Evolutionary conservation across 2,888 invertebrate species (phyloP).

Genomic region (Microplitis manilae): DNA sequence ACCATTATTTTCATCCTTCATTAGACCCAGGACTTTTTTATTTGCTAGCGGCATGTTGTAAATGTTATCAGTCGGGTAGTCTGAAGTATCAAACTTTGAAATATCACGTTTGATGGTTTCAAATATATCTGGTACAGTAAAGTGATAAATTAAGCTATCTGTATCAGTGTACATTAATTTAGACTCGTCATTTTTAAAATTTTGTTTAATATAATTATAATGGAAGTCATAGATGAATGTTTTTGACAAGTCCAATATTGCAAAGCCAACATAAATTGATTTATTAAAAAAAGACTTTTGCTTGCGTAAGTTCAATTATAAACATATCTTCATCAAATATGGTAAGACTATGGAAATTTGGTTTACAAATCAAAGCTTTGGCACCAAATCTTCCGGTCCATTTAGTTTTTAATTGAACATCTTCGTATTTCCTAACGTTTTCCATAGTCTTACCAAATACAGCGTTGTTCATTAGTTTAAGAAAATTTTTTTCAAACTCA

Average conservation of each 20-base stretch:
- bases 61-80: slow-evolving; percentile 37
- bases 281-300: slow-evolving; percentile 43
- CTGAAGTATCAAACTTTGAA: slow-evolving; percentile 58
- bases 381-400: no score
- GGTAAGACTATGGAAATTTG: slow-evolving; percentile 57
- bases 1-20: slow-evolving; percentile 42
- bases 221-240: slow-evolving; percentile 48
- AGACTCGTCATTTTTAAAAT: slow-evolving; percentile 25
- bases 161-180: slow-evolving; percentile 43
- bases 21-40: slow-evolving; percentile 34
- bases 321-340: slow-evolving; percentile 63
- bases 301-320: slow-evolving; percentile 57
- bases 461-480: slow-evolving; percentile 37
- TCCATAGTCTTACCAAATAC: slow-evolving; percentile 37
- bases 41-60: slow-evolving; percentile 39
- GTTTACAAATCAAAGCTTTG: slow-evolving; percentile 44
- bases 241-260: slow-evolving; percentile 44
- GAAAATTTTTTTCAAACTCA: slow-evolving; percentile 23
- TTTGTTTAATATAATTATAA: slow-evolving; percentile 42
- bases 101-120: neutral
- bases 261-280: slow-evolving; percentile 46
- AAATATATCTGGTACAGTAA: slow-evolving; percentile 21
- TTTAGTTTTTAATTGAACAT: slow-evolving; percentile 50
- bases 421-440: slow-evolving; percentile 55
- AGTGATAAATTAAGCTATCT: slow-evolving; percentile 35